phyloP scores from a whole-genome alignment of 2,888 invertebrate species.

The Galeopsomyia nigrocyanea region DNA sequence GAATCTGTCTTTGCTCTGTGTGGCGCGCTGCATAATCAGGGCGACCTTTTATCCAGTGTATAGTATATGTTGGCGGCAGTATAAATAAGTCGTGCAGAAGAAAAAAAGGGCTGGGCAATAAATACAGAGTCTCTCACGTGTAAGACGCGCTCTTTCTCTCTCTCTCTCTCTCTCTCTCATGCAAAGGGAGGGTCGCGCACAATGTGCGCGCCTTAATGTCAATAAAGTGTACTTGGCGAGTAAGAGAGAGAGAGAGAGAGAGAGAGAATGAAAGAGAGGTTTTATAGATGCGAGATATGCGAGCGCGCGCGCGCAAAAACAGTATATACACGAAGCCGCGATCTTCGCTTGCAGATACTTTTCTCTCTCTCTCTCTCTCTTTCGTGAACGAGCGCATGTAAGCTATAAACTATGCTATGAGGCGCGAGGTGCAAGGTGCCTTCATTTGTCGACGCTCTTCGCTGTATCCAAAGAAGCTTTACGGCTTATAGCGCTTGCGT shows the following conservation, averaged over 20 bases:
- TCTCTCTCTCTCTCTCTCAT: too few species aligned
- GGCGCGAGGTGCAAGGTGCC: background rate
- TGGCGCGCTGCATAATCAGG: background rate
- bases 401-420: background rate
- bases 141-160: background rate
- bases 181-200: background rate
- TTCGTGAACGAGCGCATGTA: background rate
- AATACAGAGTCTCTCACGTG: conserved; percentile 11
- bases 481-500: conserved; percentile 14
- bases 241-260: background rate
- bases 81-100: too few species aligned
- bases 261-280: background rate
- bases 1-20: conserved; percentile 19
- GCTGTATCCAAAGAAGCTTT: background rate
- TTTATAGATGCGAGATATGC: conserved; percentile 20
- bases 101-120: conserved; percentile 18
- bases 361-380: background rate
- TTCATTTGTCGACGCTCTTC: conserved; percentile 31
- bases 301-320: conserved; percentile 21
- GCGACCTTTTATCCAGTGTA: background rate
- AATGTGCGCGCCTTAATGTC: conserved; percentile 34
- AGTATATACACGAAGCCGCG: conserved; percentile 15
- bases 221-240: conserved; percentile 18
- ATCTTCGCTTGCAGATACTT: conserved; percentile 22
- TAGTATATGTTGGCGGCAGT: background rate